Evolutionary conservation across 64 coral and sea anemone genomes (phyloP), one percentile per base, ranked within the genome.

Genomic region (Porites lutea): DNA sequence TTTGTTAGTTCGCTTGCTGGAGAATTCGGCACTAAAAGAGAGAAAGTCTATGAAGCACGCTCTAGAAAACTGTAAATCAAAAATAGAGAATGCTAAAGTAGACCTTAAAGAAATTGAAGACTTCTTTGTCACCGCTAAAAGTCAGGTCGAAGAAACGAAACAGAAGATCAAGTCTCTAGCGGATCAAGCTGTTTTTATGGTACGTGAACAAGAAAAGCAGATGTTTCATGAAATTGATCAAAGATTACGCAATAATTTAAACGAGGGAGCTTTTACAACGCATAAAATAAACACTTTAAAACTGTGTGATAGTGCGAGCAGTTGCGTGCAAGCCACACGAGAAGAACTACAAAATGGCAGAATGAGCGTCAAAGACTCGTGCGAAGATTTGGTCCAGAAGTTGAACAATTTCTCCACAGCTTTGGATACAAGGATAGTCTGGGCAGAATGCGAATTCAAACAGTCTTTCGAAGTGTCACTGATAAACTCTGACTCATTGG

Each of bases 1-100:
- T 73, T 68, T 96, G 2, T 58, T 96, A 15, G 91, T 93, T 55
- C 89, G 91, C 9, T 87, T 96, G 79, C 89, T 93, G 8, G 95
- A 96, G 27, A 59, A 86, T 22, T 64, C 74, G 5, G 95, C 91
- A 80, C 78, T 91, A 90, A 92, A 74, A 75, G 95, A 93, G 77
- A 93, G 87, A 14, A 48, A 87, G 46, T 92, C 64, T 10, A 89
- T 94, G 46, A 94, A 94, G 75, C 77, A 89, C 37, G 92, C 92
- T 58, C 65, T 94, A 13, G 80, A 94, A 48, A 67, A 75, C 18
- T 77, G 59, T 9, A 94, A 77, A 21, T 13, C n/a, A 50, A 83
- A 83, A 19, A 44, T 89, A 83, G 44, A 27, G 19, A 20, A 79
- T 8, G 71, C 80, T 65, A 69, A 94, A 77, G 12, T 58, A 58